phyloP scores from a whole-genome alignment of 2,888 invertebrate genomes.

The Aporophyla nigra region DNA sequence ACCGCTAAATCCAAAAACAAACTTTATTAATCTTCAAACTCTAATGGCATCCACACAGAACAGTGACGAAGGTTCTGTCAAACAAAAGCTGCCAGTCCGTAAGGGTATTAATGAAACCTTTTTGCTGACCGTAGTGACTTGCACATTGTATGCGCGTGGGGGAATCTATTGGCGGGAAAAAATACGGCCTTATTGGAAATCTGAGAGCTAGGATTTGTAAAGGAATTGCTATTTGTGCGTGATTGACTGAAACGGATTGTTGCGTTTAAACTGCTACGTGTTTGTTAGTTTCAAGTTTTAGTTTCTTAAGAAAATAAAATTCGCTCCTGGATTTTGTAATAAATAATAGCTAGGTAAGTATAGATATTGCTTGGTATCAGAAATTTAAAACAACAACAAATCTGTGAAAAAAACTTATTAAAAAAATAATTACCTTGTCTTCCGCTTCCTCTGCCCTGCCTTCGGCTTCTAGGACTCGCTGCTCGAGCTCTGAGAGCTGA shows the following conservation, averaged over 20 bases:
- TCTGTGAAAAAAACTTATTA: background rate
- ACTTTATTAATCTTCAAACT: constrained; percentile 49
- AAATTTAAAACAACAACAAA: background rate
- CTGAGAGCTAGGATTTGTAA: constrained; percentile 54
- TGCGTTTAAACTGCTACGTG: constrained; percentile 10
- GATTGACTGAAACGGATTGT: constrained; percentile 45
- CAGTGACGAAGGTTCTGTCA: constrained; percentile 74
- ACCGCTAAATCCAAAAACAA: constrained; percentile 30
- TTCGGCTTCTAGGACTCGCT: constrained; percentile 97
- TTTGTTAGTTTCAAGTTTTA: background rate
- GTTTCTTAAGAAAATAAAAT: no score
- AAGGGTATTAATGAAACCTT: constrained; percentile 77
- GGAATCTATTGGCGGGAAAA: constrained; percentile 61
- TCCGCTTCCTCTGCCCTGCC: constrained; percentile 98
- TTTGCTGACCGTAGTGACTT: constrained; percentile 82
- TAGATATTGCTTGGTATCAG: background rate
- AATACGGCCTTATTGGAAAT: constrained; percentile 60
- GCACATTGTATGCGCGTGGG: constrained; percentile 68
- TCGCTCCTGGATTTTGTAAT: background rate
- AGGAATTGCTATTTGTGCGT: constrained; percentile 58
- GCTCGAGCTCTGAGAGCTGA: constrained; percentile 98
- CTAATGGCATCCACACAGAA: constrained; percentile 62
- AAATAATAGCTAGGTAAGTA: background rate
- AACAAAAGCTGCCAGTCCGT: constrained; percentile 66
- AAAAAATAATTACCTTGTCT: constrained; percentile 94